These are phyloP conservation scores for Strigops habroptila DNA, from an alignment of 2,113 vertebrate species.

Conservation along the genomic window DNA sequence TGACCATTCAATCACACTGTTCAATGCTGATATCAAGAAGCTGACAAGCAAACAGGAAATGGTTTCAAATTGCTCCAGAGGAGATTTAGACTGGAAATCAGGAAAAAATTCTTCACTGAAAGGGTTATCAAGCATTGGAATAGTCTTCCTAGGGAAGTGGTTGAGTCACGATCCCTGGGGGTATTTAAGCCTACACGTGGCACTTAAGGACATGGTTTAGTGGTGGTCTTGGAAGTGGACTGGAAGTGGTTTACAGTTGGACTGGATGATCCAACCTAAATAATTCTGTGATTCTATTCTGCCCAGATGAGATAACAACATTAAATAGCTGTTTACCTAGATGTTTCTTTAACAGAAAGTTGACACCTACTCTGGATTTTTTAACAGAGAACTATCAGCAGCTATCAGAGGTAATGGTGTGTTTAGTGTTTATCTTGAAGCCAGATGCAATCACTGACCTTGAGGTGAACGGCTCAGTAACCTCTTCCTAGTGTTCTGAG, in stretches of 20 bases:
- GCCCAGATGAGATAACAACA: background rate
- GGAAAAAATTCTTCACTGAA: background rate
- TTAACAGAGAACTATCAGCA: constrained; percentile 20
- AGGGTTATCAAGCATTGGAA: background rate
- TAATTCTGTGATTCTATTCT: background rate
- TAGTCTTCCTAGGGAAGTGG: background rate
- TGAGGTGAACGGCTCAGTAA: background rate
- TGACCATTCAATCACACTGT: background rate
- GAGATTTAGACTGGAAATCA: accelerated
- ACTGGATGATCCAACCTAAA: background rate
- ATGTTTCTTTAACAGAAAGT: background rate
- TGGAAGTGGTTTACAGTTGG: background rate
- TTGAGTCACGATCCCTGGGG: background rate
- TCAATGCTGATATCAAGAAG: background rate
- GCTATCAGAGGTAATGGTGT: background rate
- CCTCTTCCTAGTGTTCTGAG: background rate
- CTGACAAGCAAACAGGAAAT: background rate
- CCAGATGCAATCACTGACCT: background rate
- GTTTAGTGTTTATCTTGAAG: constrained; percentile 12
- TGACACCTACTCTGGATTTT: background rate
- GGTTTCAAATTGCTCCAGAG: background rate
- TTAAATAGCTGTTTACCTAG: background rate
- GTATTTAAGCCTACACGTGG: background rate
- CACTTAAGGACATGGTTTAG: background rate
- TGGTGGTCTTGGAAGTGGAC: background rate